phyloP scores from a whole-genome alignment of 1,140 invertebrate genomes.

The Ips typographus region DNA sequence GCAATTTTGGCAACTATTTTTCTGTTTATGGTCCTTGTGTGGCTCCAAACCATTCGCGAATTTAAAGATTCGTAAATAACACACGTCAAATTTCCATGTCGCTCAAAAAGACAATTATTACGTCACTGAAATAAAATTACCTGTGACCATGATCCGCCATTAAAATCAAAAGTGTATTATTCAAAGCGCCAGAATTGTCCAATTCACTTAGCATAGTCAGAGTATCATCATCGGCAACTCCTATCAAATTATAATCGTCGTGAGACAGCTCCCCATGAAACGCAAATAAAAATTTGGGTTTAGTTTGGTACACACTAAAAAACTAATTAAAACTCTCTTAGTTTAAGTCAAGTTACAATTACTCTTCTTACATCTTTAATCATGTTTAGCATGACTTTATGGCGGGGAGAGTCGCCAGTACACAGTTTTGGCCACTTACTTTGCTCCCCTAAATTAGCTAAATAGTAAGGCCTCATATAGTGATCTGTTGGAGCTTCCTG shows the following conservation, averaged over 20 bases:
- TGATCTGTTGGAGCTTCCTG: conserved; percentile 80
- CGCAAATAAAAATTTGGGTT: conserved; percentile 80
- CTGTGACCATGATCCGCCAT: conserved; percentile 90
- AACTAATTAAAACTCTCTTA: conserved; percentile 40
- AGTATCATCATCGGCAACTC: conserved; percentile 73
- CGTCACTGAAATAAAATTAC: conserved; percentile 49
- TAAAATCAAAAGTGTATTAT: conserved; percentile 79
- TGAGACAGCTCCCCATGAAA: conserved; percentile 91
- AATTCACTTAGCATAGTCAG: conserved; percentile 65
- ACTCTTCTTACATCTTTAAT: conserved; percentile 62
- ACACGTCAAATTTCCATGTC: no score
- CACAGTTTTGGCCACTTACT: conserved; percentile 66
- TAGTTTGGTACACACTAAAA: conserved; percentile 62
- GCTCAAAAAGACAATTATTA: no score
- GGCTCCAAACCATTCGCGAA: no score
- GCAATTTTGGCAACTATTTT: no score
- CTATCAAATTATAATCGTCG: conserved; percentile 78
- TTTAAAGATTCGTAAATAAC: no score
- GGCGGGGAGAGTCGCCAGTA: conserved; percentile 74
- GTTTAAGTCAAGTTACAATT: background rate
- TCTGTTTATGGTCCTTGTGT: no score
- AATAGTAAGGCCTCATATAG: conserved; percentile 82
- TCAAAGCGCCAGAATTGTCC: conserved; percentile 61
- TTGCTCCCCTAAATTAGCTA: conserved; percentile 59
- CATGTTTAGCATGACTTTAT: conserved; percentile 67